These are phyloP conservation scores for Ophion costatus DNA, from an alignment of 2,888 invertebrate species.

Conservation along the genomic window DNA sequence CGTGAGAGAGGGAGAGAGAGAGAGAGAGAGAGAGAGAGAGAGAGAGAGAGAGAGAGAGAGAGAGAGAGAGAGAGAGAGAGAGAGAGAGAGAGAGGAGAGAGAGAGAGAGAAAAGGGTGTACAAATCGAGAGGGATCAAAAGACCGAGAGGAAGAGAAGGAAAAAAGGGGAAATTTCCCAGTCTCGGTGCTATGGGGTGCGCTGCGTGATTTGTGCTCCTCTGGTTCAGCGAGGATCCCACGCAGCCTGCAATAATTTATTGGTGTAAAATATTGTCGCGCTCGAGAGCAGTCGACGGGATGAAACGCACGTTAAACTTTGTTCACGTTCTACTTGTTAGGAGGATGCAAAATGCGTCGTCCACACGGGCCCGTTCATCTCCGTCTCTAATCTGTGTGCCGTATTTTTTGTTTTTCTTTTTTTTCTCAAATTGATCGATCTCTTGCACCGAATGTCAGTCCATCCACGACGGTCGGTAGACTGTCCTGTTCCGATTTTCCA, in stretches of 20 bases:
- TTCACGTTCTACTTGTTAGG: constrained; percentile 66
- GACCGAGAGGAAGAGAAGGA: background rate
- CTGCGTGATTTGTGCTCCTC: constrained; percentile 68
- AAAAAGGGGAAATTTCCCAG: constrained; percentile 29
- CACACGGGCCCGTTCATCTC: constrained; percentile 38
- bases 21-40: background rate
- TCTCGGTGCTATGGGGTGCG: constrained; percentile 38
- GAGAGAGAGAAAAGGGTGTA: background rate
- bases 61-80: background rate
- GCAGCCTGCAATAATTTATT: constrained; percentile 78
- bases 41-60: background rate
- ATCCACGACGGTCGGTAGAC: constrained; percentile 19
- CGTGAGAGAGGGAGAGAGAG: background rate
- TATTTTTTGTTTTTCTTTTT: constrained; percentile 9
- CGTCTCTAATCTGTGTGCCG: constrained; percentile 43
- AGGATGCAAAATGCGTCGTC: constrained; percentile 26
- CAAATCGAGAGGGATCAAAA: background rate
- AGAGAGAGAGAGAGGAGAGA: background rate
- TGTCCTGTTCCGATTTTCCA: constrained; percentile 30
- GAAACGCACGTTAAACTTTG: constrained; percentile 68
- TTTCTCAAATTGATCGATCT: constrained; percentile 37
- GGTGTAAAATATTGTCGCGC: constrained; percentile 76
- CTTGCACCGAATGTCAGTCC: constrained; percentile 10
- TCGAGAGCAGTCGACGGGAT: constrained; percentile 66
- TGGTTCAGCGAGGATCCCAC: constrained; percentile 62